Evolutionary conservation across 1,140 invertebrate genomes (phyloP).

Genomic region (Eurosta solidaginis): DNA sequence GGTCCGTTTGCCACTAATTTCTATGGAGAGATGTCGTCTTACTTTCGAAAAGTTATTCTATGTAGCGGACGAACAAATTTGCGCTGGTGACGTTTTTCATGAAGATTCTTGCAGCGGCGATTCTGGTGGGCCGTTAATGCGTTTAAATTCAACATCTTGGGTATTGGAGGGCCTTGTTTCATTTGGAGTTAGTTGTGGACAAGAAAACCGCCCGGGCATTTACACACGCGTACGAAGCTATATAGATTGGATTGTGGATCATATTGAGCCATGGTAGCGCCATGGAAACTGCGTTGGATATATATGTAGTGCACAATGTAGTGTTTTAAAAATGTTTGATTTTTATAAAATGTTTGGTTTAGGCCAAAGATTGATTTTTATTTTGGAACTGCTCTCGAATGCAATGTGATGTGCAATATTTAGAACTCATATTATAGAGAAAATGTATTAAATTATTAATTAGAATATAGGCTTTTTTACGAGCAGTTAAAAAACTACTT

Average conservation of each 20-base stretch:
- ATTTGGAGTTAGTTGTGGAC: slow-evolving; percentile 58
- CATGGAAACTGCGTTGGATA: too few relatives aligned
- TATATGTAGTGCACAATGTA: neutral
- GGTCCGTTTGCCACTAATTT: slow-evolving; percentile 61
- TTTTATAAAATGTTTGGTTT: too few relatives aligned
- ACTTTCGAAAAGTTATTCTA: slow-evolving; percentile 5
- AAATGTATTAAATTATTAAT: too few relatives aligned
- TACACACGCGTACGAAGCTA: slow-evolving; percentile 59
- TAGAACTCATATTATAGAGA: too few relatives aligned
- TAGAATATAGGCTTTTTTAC: too few relatives aligned
- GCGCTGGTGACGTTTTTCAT: slow-evolving; percentile 63
- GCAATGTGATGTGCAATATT: too few relatives aligned
- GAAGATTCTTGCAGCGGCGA: slow-evolving; percentile 67
- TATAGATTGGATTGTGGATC: slow-evolving; percentile 55
- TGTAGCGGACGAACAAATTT: slow-evolving; percentile 57
- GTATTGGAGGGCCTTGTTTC: slow-evolving; percentile 62
- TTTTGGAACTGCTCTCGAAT: too few relatives aligned
- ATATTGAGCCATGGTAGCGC: slow-evolving; percentile 27
- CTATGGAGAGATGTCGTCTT: slow-evolving; percentile 56
- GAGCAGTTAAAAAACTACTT: too few relatives aligned
- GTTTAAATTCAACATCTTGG: slow-evolving; percentile 49
- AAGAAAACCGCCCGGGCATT: slow-evolving; percentile 54
- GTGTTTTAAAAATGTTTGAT: too few relatives aligned
- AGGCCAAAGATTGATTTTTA: too few relatives aligned
- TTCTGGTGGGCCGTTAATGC: slow-evolving; percentile 69